Evolutionary conservation across 2,797 vertebrate genomes (phyloP).

Genomic region (Psittacula echo): DNA sequence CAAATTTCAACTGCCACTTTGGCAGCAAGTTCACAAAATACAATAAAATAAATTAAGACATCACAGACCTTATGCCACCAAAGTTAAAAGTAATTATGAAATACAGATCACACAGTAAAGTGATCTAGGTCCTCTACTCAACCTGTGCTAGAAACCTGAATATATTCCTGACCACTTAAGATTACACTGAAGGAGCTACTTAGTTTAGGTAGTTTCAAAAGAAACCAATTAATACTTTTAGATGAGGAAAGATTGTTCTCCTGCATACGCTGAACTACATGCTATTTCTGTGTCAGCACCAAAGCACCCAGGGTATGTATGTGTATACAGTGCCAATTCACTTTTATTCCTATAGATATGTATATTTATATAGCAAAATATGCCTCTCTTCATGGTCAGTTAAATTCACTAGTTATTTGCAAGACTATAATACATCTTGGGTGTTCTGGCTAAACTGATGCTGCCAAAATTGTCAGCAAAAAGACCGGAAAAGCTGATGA

Average conservation of each 20-base stretch:
- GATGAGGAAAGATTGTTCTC: neutral
- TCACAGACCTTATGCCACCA: neutral
- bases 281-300: neutral
- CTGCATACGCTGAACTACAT: neutral
- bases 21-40: neutral
- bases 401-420: conserved; percentile 10
- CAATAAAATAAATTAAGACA: neutral
- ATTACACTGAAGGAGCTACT: neutral
- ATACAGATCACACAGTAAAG: neutral
- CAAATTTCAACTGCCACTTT: neutral
- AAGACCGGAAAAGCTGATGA: conserved; percentile 44
- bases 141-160: neutral
- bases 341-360: neutral
- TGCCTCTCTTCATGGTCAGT: neutral
- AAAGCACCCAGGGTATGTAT: neutral
- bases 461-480: conserved; percentile 63
- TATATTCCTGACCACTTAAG: neutral
- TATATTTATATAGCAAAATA: conserved; percentile 14
- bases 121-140: neutral
- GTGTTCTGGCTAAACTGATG: conserved; percentile 47
- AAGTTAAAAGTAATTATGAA: neutral
- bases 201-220: neutral
- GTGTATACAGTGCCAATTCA: neutral
- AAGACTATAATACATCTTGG: conserved; percentile 40
- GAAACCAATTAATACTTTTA: neutral